Conservation (phyloP, 2,113 vertebrate genomes). For the Rhizomys pruinosus region DNA sequence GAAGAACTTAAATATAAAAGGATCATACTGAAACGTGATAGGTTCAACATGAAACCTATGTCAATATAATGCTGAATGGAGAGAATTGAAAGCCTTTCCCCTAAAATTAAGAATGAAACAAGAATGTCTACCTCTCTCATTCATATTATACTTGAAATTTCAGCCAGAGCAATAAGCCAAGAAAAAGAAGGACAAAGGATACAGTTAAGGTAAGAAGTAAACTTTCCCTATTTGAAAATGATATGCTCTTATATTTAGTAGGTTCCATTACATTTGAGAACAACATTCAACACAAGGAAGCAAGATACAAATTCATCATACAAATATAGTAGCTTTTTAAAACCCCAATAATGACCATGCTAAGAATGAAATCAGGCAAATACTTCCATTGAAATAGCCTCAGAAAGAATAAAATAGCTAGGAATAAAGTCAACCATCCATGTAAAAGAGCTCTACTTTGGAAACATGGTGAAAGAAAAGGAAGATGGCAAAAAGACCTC, state of each 20-base stretch:
- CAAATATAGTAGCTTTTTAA: not conserved
- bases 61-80: not conserved
- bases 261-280: not conserved
- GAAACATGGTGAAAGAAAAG: not conserved
- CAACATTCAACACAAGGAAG: not conserved
- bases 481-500: not conserved
- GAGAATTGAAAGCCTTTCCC: not conserved
- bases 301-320: not conserved
- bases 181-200: not conserved
- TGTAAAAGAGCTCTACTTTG: not conserved
- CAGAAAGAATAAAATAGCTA: not conserved
- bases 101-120: not conserved
- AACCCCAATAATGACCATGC: not conserved
- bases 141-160: not conserved
- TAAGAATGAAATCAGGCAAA: not conserved
- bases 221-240: too few relatives aligned
- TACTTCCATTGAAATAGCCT: not conserved
- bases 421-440: not conserved
- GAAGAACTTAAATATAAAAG: not conserved
- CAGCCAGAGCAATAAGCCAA: not conserved
- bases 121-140: not conserved
- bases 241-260: not conserved
- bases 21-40: not conserved
- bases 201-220: not conserved
- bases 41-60: not conserved